A percentile compares a stretch with the other conserved stretches of the same genome.
Evolutionary conservation across 2,113 vertebrate species (phyloP).

Genomic region (Hylia prasina): DNA sequence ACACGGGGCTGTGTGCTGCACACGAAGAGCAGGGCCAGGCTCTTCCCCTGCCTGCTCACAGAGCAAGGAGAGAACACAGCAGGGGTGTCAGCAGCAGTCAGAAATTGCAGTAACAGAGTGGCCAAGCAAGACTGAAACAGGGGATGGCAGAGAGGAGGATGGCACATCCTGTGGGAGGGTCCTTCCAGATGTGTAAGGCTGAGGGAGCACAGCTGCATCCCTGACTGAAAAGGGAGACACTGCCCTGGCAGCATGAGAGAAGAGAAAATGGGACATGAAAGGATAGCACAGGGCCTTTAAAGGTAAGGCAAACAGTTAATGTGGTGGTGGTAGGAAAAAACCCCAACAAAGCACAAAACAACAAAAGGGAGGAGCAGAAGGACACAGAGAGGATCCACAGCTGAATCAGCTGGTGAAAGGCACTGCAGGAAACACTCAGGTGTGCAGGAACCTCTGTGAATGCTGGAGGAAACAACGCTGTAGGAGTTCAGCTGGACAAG

Average conservation of each 20-base stretch:
- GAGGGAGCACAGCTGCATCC: background rate
- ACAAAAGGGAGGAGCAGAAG: background rate
- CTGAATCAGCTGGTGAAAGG: background rate
- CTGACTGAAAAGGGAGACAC: background rate
- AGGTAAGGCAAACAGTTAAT: background rate
- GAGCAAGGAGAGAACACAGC: background rate
- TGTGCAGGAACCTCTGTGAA: background rate
- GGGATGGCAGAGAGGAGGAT: background rate
- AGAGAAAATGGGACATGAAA: background rate
- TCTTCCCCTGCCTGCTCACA: rapidly evolving
- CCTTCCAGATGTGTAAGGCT: background rate
- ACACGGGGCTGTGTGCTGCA: rapidly evolving
- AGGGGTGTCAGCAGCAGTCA: background rate
- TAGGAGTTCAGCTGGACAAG: background rate
- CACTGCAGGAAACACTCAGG: background rate
- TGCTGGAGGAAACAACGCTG: rapidly evolving
- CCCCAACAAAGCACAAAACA: background rate
- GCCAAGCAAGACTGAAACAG: background rate
- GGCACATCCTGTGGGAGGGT: background rate
- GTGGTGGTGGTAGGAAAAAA: background rate
- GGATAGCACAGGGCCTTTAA: background rate
- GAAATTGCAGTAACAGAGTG: background rate
- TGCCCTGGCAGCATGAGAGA: background rate
- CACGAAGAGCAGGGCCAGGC: background rate
- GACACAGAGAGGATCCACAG: background rate